These are phyloP conservation scores for Chouioia cunea DNA, from an alignment of 2,888 invertebrate species.

Conservation along the genomic window DNA sequence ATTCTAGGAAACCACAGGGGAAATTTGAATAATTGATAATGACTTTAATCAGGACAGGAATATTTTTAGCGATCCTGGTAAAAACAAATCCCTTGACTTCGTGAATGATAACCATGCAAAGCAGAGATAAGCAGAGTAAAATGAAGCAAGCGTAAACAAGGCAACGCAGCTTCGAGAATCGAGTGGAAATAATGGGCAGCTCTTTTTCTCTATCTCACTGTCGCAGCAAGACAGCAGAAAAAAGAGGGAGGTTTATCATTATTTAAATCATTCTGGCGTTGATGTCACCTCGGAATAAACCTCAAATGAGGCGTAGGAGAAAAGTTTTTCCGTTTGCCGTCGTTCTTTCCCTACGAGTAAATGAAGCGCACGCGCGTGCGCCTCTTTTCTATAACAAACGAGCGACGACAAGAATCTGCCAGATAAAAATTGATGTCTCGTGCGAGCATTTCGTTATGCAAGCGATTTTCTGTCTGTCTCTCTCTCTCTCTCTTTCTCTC, in stretches of 20 bases:
- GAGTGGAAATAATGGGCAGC: constrained; percentile 43
- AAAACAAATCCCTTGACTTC: too few species aligned
- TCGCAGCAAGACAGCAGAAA: not conserved
- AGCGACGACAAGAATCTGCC: constrained; percentile 21
- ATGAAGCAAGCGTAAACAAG: constrained; percentile 32
- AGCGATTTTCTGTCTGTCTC: too few species aligned
- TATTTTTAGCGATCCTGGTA: too few species aligned
- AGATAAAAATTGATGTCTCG: constrained; percentile 48
- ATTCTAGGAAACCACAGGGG: too few species aligned
- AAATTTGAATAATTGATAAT: too few species aligned
- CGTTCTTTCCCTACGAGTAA: constrained; percentile 24
- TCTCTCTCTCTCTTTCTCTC: too few species aligned
- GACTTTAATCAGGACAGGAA: too few species aligned
- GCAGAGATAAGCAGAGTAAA: constrained; percentile 32
- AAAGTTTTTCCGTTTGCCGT: constrained; percentile 46
- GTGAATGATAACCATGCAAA: constrained; percentile 25
- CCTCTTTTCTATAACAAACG: constrained; percentile 16
- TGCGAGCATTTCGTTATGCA: constrained; percentile 39
- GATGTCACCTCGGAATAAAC: constrained; percentile 50
- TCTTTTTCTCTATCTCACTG: not conserved
- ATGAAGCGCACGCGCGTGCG: constrained; percentile 41
- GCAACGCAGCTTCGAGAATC: constrained; percentile 37
- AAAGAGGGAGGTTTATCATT: constrained; percentile 43
- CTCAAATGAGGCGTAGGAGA: constrained; percentile 61
- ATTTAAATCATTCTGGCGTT: constrained; percentile 48